These are phyloP conservation scores for Pseudochirops cupreus DNA, from an alignment of 2,797 vertebrate genomes.

Conservation along the genomic window DNA sequence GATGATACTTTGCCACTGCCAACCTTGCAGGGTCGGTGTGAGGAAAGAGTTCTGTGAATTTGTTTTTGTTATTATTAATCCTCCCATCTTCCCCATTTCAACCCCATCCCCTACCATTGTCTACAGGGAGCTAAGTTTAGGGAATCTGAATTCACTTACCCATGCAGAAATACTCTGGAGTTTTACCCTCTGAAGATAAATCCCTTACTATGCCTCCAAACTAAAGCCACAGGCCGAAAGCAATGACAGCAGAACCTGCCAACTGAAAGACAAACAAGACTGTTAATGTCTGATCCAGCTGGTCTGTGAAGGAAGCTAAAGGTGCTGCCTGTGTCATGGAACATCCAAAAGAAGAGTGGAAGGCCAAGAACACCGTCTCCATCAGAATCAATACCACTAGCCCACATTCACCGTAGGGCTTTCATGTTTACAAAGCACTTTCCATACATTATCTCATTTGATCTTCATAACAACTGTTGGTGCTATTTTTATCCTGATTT, in stretches of 20 bases:
- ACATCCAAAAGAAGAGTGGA: neutral
- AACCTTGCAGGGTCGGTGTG: neutral
- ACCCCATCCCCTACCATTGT: neutral
- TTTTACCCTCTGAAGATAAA: constrained; percentile 85
- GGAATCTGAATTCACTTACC: constrained; percentile 87
- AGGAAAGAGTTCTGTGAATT: neutral
- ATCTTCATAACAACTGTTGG: neutral
- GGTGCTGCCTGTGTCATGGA: neutral
- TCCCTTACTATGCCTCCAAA: constrained; percentile 90
- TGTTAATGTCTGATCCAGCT: neutral
- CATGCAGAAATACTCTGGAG: constrained; percentile 92
- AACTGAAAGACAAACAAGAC: constrained; percentile 87
- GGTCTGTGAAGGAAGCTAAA: fast-evolving
- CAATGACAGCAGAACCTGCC: constrained; percentile 92
- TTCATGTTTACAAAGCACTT: neutral
- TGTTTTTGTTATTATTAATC: neutral
- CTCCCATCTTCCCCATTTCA: neutral
- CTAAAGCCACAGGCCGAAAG: constrained; percentile 95
- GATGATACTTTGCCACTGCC: neutral
- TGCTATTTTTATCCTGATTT: neutral
- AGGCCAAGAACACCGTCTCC: neutral
- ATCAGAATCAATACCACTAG: neutral
- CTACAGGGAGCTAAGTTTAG: neutral
- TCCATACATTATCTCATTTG: neutral
- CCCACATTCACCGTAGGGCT: neutral